phyloP scores from a whole-genome alignment of 35 echinoderm and acorn worm genomes.

The Apostichopus japonicus region DNA sequence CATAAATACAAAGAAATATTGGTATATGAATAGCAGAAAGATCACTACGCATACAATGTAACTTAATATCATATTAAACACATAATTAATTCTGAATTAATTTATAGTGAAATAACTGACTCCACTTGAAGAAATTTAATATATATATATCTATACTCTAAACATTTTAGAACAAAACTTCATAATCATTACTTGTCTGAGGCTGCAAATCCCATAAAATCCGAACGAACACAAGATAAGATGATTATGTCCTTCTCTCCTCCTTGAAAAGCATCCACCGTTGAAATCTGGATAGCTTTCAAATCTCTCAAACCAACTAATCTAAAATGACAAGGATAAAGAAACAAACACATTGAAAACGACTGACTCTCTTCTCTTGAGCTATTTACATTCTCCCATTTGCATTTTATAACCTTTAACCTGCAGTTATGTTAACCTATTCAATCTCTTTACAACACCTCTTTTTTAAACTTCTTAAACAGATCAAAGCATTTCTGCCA shows the following conservation, averaged over 20 bases:
- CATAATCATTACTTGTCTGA: slow-evolving; percentile 88
- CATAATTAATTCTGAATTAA: too few species aligned
- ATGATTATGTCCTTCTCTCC: slow-evolving; percentile 96
- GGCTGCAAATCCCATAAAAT: slow-evolving; percentile 91
- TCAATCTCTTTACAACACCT: too few species aligned
- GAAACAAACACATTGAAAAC: background rate
- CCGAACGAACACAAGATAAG: slow-evolving; percentile 93
- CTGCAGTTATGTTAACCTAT: background rate
- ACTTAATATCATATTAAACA: too few species aligned
- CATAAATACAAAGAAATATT: background rate
- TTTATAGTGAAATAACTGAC: too few species aligned
- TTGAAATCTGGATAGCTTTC: slow-evolving; percentile 94
- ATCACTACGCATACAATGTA: too few species aligned
- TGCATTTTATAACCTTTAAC: background rate
- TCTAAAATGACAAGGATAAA: slow-evolving; percentile 7
- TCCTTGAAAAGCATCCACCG: slow-evolving; percentile 99
- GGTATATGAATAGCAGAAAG: too few species aligned
- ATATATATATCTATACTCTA: too few species aligned
- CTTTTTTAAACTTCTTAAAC: too few species aligned
- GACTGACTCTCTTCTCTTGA: background rate
- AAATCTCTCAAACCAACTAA: slow-evolving; percentile 53
- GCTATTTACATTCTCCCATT: background rate
- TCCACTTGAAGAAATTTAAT: too few species aligned
- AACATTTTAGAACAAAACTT: background rate
- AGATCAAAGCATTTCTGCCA: too few species aligned